These are phyloP conservation scores for Erpornis zantholeuca DNA, from an alignment of 2,113 vertebrate genomes.

Conservation along the genomic window DNA sequence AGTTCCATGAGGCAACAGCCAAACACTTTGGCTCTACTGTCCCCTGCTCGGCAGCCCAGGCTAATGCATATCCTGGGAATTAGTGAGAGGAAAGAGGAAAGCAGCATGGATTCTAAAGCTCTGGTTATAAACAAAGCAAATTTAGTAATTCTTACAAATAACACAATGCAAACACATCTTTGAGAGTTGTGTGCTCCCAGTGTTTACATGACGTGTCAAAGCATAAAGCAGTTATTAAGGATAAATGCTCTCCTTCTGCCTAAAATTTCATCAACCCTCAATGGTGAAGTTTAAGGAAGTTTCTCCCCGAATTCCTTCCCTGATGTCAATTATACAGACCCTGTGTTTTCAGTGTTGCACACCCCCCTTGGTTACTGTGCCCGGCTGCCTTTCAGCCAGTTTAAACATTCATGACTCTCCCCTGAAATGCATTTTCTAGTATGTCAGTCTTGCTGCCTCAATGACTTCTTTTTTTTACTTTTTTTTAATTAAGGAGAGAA, in stretches of 20 bases:
- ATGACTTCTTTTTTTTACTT: neutral
- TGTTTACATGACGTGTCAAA: neutral
- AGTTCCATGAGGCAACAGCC: neutral
- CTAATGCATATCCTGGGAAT: neutral
- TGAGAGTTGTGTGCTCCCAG: neutral
- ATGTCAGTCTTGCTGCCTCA: constrained; percentile 31
- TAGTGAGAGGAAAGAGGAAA: neutral
- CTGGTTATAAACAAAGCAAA: neutral
- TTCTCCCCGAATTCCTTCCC: constrained; percentile 1
- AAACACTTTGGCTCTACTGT: neutral
- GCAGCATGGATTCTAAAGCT: neutral
- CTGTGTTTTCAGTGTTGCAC: neutral
- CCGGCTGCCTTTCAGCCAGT: constrained; percentile 43
- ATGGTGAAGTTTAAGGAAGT: neutral
- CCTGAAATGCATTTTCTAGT: constrained; percentile 44
- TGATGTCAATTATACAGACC: neutral
- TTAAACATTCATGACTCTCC: constrained; percentile 65
- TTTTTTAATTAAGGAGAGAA: constrained; percentile 33
- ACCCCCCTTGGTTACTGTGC: neutral
- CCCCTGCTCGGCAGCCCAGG: neutral
- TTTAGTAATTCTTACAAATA: neutral
- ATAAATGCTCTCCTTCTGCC: neutral
- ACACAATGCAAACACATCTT: neutral
- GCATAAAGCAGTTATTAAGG: neutral
- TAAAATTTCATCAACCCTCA: neutral